A percentile compares a stretch with the other conserved stretches of the same genome.
phyloP scores from a whole-genome alignment of 1,140 invertebrate species.

The Thereuonema tuberculata region DNA sequence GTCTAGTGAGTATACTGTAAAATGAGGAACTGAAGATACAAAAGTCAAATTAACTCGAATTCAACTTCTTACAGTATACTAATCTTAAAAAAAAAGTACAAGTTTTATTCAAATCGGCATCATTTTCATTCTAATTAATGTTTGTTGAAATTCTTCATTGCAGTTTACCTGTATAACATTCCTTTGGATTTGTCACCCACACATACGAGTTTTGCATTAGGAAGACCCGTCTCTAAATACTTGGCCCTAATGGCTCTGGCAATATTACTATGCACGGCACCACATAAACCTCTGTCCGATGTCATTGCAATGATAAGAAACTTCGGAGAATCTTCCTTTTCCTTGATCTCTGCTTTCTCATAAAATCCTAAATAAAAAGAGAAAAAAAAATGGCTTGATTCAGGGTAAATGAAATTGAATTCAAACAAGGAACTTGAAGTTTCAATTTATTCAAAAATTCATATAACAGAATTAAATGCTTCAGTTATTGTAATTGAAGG shows the following conservation, averaged over 20 bases:
- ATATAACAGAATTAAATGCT: no score
- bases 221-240: slow-evolving; percentile 40
- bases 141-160: neutral
- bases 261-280: slow-evolving; percentile 85
- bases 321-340: slow-evolving; percentile 40
- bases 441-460: no score
- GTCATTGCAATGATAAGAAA: slow-evolving; percentile 84
- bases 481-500: no score
- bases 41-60: neutral
- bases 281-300: slow-evolving; percentile 92
- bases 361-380: slow-evolving; percentile 59
- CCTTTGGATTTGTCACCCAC: slow-evolving; percentile 88
- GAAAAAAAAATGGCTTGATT: no score
- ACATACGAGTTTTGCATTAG: slow-evolving; percentile 75
- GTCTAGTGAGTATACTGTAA: no score
- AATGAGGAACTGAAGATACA: neutral
- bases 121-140: neutral
- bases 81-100: neutral
- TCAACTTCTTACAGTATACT: neutral
- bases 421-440: no score
- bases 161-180: slow-evolving; percentile 58
- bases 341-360: slow-evolving; percentile 62
- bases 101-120: neutral
- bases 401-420: no score
- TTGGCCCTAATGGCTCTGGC: slow-evolving; percentile 62